Base-by-base conservation (phyloP, 2,888 invertebrate genomes). In the Drosophila incognita region DNA sequence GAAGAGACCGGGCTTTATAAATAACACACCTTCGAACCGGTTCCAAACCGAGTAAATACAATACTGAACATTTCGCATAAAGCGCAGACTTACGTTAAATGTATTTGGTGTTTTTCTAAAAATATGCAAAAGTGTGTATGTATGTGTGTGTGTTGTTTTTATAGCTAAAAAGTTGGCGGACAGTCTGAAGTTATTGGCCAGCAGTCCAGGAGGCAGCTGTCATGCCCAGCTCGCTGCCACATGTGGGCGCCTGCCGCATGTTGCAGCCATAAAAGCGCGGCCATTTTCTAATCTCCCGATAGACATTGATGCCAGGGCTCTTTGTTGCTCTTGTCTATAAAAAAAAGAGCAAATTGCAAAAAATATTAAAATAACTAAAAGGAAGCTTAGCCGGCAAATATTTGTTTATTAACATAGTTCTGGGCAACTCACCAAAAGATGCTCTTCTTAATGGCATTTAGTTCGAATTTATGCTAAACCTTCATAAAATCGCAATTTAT, bases 261-360 rank as follows among this genome's bases (percentile, higher is more conserved):
- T 91, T 85, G 69, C 93, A 93, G 8, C 83, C 86, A 81, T 92
- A 92, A 82, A 92, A 94, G 83, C 94, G 94, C 1, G 94, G 93
- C 94, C 94, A 94, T 11, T 90, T 93, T 40, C 92, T 92, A 21
- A 95, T 94, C 76, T 93, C 92, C 33, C 92, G 91, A 65, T 93
- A 94, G 2, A 94, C 92, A 87, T 94, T 92, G 11, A 81, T 79
- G 4, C 95, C 95, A 1, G 95, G 95, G 88, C 95, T 95, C 35
- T 85, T 82, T 1, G 94, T 93, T 0, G 74, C 51, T 62, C 81
- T 90, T 0, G 94, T 94, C 93, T 93, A 64, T 4, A 46, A 76
- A 31, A 10, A 21, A 21, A 21, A 31, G 24, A 65, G 49, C 21
- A 13, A 11, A 36, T 35, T 36, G 24, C 15, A 24, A 15, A 1